Conservation (phyloP, 2,888 invertebrate genomes). For the Phytoseiulus persimilis region DNA sequence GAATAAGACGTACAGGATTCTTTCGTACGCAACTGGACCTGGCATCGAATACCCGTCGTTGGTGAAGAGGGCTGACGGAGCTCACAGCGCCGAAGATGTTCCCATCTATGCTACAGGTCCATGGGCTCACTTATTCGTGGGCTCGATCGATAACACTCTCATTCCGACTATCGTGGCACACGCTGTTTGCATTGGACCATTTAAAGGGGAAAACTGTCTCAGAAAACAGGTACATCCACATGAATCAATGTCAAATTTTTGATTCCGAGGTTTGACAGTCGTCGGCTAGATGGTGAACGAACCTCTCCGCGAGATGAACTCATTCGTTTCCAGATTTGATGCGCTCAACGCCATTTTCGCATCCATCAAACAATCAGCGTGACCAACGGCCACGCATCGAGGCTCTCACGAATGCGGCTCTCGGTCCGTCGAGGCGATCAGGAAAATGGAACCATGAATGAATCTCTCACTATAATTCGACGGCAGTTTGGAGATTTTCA, state of each 20-base stretch:
- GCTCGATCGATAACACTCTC: constrained; percentile 1
- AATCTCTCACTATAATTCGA: too few species aligned
- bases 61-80: constrained; percentile 47
- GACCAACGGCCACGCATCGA: too few species aligned
- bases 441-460: too few species aligned
- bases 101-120: constrained; percentile 45
- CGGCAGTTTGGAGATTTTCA: too few species aligned
- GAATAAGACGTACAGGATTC: background rate
- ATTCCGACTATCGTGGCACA: constrained; percentile 24
- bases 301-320: too few species aligned
- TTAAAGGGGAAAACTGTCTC: background rate
- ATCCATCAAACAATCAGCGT: too few species aligned
- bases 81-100: constrained; percentile 51
- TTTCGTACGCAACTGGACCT: constrained; percentile 41
- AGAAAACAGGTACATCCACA: background rate
- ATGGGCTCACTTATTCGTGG: constrained; percentile 30
- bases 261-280: background rate
- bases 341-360: too few species aligned
- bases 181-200: constrained; percentile 12
- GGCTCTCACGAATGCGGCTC: too few species aligned
- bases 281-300: background rate
- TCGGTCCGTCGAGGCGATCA: too few species aligned
- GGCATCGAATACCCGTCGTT: constrained; percentile 46
- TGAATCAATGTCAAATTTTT: background rate
- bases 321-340: too few species aligned